Percentiles rank a stretch among this genome's conserved stretches.
phyloP scores from a whole-genome alignment of 2,113 vertebrate genomes.

The Morone chrysops region DNA sequence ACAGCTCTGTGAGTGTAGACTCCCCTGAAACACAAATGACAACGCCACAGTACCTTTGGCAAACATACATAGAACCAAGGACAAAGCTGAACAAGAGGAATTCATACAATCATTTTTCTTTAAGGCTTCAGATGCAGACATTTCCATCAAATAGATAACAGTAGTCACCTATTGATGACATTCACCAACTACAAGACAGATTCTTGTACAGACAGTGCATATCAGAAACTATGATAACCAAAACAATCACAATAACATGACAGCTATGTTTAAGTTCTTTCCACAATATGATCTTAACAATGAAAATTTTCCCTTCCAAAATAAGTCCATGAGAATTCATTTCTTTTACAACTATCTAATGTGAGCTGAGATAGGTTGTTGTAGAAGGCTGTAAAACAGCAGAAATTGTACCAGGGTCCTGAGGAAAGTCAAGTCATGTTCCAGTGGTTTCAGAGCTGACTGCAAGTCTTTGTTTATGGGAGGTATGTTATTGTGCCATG shows the following conservation, averaged over 20 bases:
- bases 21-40: constrained; percentile 28
- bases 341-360: constrained; percentile 27
- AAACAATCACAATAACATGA: constrained; percentile 40
- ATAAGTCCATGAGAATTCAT: constrained; percentile 26
- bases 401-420: constrained; percentile 58
- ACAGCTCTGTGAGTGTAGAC: constrained; percentile 51
- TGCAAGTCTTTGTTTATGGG: constrained; percentile 20
- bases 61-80: constrained; percentile 38
- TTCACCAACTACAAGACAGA: constrained; percentile 52
- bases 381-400: constrained; percentile 38
- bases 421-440: constrained; percentile 63
- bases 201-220: constrained; percentile 69
- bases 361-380: constrained; percentile 59
- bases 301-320: neutral
- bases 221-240: constrained; percentile 49
- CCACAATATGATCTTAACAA: constrained; percentile 14
- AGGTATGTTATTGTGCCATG: constrained; percentile 50
- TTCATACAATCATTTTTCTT: constrained; percentile 39
- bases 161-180: constrained; percentile 18
- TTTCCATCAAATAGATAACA: constrained; percentile 34
- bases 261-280: constrained; percentile 11
- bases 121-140: constrained; percentile 41
- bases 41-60: constrained; percentile 74
- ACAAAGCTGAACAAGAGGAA: constrained; percentile 25
- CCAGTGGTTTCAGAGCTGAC: constrained; percentile 75